Percentiles rank a stretch among this genome's conserved stretches.
Conservation (phyloP, 1,140 invertebrate genomes). For the Saccostrea echinata region DNA sequence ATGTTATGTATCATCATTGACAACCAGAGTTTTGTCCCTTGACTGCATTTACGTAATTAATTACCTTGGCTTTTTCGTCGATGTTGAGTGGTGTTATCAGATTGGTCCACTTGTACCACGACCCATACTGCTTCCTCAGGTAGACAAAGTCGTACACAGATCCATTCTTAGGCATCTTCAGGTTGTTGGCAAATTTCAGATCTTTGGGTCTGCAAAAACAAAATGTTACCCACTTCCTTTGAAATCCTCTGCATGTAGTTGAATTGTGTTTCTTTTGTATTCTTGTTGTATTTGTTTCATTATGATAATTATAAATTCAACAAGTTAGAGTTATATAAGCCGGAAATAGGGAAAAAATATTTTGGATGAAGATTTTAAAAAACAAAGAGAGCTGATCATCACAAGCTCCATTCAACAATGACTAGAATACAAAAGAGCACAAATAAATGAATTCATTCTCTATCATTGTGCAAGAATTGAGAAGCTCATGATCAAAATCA, state of each 20-base stretch:
- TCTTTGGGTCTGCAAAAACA: slow-evolving; percentile 75
- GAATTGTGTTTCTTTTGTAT: too few relatives aligned
- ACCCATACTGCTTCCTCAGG: slow-evolving; percentile 73
- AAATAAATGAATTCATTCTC: too few relatives aligned
- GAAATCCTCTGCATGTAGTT: too few relatives aligned
- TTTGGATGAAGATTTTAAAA: too few relatives aligned
- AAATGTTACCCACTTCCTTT: background rate
- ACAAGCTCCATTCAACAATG: too few relatives aligned
- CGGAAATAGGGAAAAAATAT: too few relatives aligned
- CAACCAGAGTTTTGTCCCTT: background rate
- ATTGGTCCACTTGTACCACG: slow-evolving; percentile 76
- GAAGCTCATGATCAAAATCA: background rate
- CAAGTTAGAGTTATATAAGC: too few relatives aligned
- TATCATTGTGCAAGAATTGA: background rate
- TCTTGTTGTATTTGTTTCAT: too few relatives aligned
- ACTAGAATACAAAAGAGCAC: too few relatives aligned
- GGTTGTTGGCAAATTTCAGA: slow-evolving; percentile 74
- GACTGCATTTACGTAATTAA: background rate
- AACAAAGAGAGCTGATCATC: too few relatives aligned
- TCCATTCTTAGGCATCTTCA: slow-evolving; percentile 84
- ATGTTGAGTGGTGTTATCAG: slow-evolving; percentile 73
- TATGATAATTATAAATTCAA: too few relatives aligned
- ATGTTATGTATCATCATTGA: background rate
- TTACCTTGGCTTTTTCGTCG: slow-evolving; percentile 84
- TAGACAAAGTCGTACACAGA: slow-evolving; percentile 79